Evolutionary conservation across 2,113 vertebrate genomes (phyloP), one percentile per base, ranked within the genome.

Genomic region (Podarcis cretensis): DNA sequence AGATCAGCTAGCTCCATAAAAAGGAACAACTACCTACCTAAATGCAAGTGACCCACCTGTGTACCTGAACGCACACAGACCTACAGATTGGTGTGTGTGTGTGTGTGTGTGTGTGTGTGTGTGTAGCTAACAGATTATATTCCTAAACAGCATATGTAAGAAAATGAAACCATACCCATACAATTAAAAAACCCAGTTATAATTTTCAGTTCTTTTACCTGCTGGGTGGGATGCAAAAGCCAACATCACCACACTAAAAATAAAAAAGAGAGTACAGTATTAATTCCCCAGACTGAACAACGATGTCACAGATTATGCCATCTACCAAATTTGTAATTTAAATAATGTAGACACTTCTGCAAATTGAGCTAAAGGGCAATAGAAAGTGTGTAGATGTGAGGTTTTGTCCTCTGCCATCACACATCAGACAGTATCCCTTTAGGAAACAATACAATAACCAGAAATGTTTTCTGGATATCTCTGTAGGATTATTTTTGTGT

Each of bases 171-270:
- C 20, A 23, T 9, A 66, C 77, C 2, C 84, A 0, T 32, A 75
- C 83, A 92, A 54, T 54, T 54, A 84, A 1, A 20, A 81, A 37
- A n/a, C 30, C 18, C 20, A 66, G 21, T 54, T 35, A 30, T 10
- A 48, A 16, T 48, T 20, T 54, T 40, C 68, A 35, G 18, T 43
- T 32, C 48, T 88, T 86, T 96, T 95, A 97, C 97, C 97, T 97
- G 96, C 97, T 85, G 97, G 97, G 78, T 96, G 96, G 63, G 96
- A 96, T 21, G 96, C 97, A 92, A 95, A 93, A 1, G 93, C 94
- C 96, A 98, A 93, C 25, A 98, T 84, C 79, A 92, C 91, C 90
- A 94, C 95, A 77, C 97, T 97, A 63, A 59, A 95, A 96, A 92
- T 80, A 3, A 91, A 90, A 82, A 74, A 63, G 37, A 48, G 9